Evolutionary conservation across 2,888 invertebrate species (phyloP).

Genomic region (Phortica magna): DNA sequence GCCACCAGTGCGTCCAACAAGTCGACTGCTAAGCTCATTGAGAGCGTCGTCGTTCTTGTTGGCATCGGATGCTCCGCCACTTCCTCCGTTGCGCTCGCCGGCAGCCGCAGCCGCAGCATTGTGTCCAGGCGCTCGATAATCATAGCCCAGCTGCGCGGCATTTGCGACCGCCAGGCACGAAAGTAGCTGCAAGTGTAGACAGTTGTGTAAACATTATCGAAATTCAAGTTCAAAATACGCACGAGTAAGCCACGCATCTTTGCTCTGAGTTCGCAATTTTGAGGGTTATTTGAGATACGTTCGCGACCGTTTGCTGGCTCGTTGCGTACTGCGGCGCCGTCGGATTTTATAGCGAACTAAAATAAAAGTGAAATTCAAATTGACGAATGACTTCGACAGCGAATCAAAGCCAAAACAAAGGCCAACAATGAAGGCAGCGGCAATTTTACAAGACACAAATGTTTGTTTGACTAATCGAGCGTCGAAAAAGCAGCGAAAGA

Average conservation of each 20-base stretch:
- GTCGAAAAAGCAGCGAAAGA: too few relatives aligned
- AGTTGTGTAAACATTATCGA: not conserved
- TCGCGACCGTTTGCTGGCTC: too few relatives aligned
- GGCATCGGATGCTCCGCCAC: too few relatives aligned
- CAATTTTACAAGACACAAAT: too few relatives aligned
- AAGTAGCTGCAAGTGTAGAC: constrained; percentile 52
- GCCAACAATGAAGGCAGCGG: too few relatives aligned
- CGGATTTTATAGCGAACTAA: constrained; percentile 56
- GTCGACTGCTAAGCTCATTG: constrained; percentile 50
- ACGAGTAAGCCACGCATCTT: constrained; percentile 82
- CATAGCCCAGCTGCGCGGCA: constrained; percentile 63
- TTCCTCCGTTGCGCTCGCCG: constrained; percentile 16
- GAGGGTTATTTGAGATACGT: not conserved
- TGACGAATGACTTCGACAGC: constrained; percentile 58
- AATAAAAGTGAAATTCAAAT: constrained; percentile 55
- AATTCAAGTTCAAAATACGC: constrained; percentile 43
- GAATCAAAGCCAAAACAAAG: too few relatives aligned
- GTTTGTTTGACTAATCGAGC: too few relatives aligned
- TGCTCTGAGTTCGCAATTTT: constrained; percentile 38
- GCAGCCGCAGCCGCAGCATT: constrained; percentile 45
- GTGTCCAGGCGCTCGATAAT: constrained; percentile 52
- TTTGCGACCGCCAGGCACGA: constrained; percentile 55
- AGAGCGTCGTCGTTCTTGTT: constrained; percentile 9
- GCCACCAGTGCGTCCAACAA: constrained; percentile 57
- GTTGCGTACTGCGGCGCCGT: constrained; percentile 1